Conservation (phyloP, 2,888 invertebrate species). For the Glyphotaelius pellucidus region DNA sequence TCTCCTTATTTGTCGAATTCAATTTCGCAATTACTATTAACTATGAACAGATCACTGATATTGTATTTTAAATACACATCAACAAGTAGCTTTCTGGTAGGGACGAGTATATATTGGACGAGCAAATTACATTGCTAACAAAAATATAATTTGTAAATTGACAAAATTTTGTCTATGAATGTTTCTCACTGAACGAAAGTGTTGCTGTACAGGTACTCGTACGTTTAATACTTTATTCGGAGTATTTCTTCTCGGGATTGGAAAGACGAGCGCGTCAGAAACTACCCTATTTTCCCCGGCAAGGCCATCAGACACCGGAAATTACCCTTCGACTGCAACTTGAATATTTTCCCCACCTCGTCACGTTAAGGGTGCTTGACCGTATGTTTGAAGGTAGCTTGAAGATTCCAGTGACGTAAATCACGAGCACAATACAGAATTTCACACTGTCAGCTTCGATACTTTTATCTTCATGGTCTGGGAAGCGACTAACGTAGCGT, state of each 20-base stretch:
- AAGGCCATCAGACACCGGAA: background rate
- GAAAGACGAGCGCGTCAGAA: background rate
- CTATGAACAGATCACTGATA: too few relatives aligned
- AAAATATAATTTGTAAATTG: too few relatives aligned
- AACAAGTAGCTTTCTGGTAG: too few relatives aligned
- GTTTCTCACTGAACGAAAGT: background rate
- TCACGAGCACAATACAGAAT: background rate
- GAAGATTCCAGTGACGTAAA: background rate
- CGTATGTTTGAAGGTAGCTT: background rate
- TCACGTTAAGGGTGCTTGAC: background rate
- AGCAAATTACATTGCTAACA: too few relatives aligned
- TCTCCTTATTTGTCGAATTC: too few relatives aligned
- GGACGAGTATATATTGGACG: too few relatives aligned
- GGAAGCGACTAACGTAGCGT: background rate
- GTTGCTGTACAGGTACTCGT: background rate
- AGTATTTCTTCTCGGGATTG: background rate
- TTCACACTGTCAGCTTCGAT: background rate
- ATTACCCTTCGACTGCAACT: background rate
- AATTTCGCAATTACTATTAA: too few relatives aligned
- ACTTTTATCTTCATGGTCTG: background rate
- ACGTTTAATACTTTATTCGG: background rate
- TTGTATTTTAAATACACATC: too few relatives aligned
- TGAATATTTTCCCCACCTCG: background rate
- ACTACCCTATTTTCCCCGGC: background rate
- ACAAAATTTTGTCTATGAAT: too few relatives aligned